Conservation (phyloP, 2,113 vertebrate genomes). For the Cervus canadensis region DNA sequence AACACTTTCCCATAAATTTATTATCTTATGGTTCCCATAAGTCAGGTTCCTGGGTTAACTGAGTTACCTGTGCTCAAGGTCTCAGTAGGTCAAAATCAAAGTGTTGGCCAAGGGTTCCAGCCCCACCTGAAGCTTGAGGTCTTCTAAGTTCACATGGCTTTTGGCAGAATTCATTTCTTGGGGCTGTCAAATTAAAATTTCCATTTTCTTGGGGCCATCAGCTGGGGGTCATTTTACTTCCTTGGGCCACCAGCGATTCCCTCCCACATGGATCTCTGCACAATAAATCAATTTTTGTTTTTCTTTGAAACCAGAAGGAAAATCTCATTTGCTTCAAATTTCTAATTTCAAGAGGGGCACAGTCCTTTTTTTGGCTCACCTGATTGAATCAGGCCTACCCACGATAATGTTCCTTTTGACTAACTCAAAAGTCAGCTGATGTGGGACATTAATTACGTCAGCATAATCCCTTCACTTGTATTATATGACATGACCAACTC, state of each 20-base stretch:
- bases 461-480: neutral
- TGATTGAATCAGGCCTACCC: neutral
- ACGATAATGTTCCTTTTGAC: neutral
- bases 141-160: neutral
- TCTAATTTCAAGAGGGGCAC: neutral
- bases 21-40: neutral
- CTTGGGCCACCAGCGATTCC: neutral
- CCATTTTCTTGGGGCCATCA: neutral
- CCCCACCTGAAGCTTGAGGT: neutral
- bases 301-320: neutral
- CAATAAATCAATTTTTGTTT: neutral
- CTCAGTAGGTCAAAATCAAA: neutral
- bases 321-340: neutral
- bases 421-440: neutral
- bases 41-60: neutral
- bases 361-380: neutral
- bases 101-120: neutral
- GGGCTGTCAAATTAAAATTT: neutral
- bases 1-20: neutral
- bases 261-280: neutral
- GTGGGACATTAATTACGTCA: neutral
- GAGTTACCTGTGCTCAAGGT: neutral
- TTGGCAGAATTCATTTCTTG: neutral
- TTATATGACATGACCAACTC: neutral
- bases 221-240: neutral